Evolutionary conservation across 2,888 invertebrate genomes (phyloP).

Genomic region (Pocota personata): DNA sequence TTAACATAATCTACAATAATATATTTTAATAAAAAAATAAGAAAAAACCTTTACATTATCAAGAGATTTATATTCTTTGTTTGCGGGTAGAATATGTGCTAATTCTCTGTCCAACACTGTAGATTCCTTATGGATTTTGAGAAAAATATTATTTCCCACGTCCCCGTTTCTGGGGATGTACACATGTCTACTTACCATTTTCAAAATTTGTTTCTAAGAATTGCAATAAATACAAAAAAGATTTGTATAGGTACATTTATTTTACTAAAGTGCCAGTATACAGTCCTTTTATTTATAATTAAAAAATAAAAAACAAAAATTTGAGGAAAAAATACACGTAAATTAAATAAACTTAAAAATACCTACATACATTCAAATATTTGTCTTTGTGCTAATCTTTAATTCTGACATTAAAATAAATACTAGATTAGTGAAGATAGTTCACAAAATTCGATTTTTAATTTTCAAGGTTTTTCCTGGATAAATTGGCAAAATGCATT

Average conservation of each 20-base stretch:
- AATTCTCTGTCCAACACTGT: no score
- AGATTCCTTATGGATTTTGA: no score
- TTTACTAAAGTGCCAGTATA: slow-evolving; percentile 57
- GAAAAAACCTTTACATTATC: no score
- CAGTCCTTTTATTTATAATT: slow-evolving; percentile 42
- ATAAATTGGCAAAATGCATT: slow-evolving; percentile 23
- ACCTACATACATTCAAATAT: background rate
- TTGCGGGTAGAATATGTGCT: no score
- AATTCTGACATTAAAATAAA: slow-evolving; percentile 2
- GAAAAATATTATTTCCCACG: no score
- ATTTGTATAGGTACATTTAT: slow-evolving; percentile 60
- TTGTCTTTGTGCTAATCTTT: slow-evolving; percentile 34
- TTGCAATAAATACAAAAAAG: background rate
- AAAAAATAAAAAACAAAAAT: slow-evolving; percentile 29
- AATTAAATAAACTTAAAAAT: slow-evolving; percentile 1
- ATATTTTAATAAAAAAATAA: no score
- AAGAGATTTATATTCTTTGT: no score
- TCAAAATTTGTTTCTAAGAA: background rate
- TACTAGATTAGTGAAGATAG: background rate
- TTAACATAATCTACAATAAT: no score
- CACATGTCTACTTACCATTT: background rate
- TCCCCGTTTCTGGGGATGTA: no score
- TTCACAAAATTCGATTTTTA: slow-evolving; percentile 36
- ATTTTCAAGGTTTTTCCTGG: background rate
- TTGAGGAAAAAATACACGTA: slow-evolving; percentile 8